Evolutionary conservation across 2,113 vertebrate genomes (phyloP), one percentile per base, ranked within the genome.

Genomic region (Eleginops maclovinus): DNA sequence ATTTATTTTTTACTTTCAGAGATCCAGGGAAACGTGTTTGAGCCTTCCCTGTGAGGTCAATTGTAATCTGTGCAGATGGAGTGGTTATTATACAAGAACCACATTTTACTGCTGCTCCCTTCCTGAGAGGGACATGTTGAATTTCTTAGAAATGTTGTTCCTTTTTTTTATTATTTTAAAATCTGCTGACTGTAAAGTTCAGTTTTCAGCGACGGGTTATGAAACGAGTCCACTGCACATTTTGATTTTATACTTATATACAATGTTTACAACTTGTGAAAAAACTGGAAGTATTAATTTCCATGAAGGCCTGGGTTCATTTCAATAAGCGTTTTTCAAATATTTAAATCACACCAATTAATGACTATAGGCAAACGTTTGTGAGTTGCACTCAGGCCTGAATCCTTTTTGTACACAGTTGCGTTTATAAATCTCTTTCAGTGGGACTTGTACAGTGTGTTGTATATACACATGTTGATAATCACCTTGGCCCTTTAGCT

Each of bases 281-380:
- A 71, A 14, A 74, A 75, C 77, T 88, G 80, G 61, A 88, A 84
- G 56, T 79, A 75, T 80, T 82, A 19, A 64, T 88, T 84, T 44
- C 79, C n/a, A 31, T 70, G 24, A 55, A 72, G 72, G 28, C 44
- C 24, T 28, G 36, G 41, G 55, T 75, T 64, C 19, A 62, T 70
- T 64, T 80, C 44, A 43, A 31, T 1, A 61, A 40, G 17, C 26
- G 22, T 49, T 54, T 63, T 62, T 40, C 24, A 58, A 22, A 66
- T 75, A 84, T 78, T 81, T 72, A 67, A 78, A 83, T 59, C 16
- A 31, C 17, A 64, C 40, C 44, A 49, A 51, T 50, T 28, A n/a
- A 70, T 60, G 4, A n/a, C 24, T 28, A 9, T 21, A 59, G 63
- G 43, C 16, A 64, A n/a, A 66, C 47, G 36, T 64, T 75, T 69